Conservation (phyloP, 2,113 vertebrate species). For the Alexandromys fortis region DNA sequence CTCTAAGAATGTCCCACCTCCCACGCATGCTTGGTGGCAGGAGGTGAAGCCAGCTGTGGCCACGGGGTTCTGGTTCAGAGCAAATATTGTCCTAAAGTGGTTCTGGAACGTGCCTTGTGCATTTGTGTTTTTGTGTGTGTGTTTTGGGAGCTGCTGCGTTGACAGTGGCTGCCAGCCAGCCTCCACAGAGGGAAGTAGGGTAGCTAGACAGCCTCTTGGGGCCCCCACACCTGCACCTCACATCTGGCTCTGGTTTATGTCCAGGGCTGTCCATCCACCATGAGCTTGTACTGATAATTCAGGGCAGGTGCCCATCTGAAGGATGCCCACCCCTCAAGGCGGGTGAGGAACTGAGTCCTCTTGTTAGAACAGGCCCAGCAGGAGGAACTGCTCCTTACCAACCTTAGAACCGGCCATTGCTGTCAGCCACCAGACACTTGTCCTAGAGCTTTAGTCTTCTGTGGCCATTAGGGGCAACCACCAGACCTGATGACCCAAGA, state of each 20-base stretch:
- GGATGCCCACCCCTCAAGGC: not conserved
- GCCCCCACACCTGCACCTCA: not conserved
- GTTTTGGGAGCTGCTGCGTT: not conserved
- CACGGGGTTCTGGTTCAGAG: not conserved
- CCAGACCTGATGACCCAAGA: no score
- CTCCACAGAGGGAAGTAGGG: not conserved
- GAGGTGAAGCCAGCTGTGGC: not conserved
- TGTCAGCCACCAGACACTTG: not conserved
- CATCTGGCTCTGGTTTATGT: not conserved
- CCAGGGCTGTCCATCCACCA: accelerated
- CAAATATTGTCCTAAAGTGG: not conserved
- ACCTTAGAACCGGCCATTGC: no score
- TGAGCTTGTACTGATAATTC: not conserved
- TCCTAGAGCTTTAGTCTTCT: not conserved
- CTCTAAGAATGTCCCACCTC: not conserved
- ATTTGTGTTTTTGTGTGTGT: not conserved
- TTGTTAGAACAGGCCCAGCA: not conserved
- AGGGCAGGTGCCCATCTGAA: not conserved
- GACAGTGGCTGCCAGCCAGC: not conserved
- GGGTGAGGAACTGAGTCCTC: not conserved
- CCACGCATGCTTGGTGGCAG: not conserved
- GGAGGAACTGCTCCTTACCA: not conserved
- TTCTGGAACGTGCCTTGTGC: not conserved
- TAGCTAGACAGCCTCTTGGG: not conserved
- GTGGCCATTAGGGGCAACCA: not conserved